Evolutionary conservation across 2,797 vertebrate genomes (phyloP).

Genomic region (Cossypha polioptera): DNA sequence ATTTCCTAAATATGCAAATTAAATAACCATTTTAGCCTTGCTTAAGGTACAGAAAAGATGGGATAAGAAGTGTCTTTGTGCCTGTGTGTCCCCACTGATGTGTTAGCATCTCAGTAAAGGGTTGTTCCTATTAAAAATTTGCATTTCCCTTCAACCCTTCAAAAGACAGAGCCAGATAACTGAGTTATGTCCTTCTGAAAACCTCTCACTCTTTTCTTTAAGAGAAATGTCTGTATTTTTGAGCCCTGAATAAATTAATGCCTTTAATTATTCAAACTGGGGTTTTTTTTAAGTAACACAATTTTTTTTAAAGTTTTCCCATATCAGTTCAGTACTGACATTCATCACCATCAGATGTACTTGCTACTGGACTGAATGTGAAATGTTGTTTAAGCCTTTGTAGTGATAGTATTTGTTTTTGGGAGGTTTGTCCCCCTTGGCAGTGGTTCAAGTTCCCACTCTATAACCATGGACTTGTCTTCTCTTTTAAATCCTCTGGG

Average conservation of each 20-base stretch:
- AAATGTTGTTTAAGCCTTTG: background rate
- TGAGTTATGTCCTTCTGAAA: background rate
- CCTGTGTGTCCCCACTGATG: background rate
- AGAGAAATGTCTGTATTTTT: background rate
- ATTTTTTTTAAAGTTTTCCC: background rate
- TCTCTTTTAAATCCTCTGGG: background rate
- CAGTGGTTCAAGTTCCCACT: background rate
- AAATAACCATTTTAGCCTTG: background rate
- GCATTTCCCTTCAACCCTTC: background rate
- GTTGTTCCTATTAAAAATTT: background rate
- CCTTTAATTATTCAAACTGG: background rate
- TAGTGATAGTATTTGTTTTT: background rate
- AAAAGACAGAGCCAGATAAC: background rate
- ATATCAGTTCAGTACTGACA: rapidly evolving
- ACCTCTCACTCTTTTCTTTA: background rate
- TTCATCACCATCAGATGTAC: background rate
- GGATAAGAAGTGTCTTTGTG: background rate
- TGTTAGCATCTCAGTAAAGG: background rate
- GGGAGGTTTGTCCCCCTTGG: background rate
- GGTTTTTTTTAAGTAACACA: background rate
- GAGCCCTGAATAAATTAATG: background rate
- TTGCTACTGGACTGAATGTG: background rate
- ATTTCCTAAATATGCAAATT: background rate
- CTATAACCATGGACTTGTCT: background rate
- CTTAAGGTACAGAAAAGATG: background rate